These are phyloP conservation scores for Scytalopus superciliaris DNA, from an alignment of 2,113 vertebrate genomes.

Conservation along the genomic window DNA sequence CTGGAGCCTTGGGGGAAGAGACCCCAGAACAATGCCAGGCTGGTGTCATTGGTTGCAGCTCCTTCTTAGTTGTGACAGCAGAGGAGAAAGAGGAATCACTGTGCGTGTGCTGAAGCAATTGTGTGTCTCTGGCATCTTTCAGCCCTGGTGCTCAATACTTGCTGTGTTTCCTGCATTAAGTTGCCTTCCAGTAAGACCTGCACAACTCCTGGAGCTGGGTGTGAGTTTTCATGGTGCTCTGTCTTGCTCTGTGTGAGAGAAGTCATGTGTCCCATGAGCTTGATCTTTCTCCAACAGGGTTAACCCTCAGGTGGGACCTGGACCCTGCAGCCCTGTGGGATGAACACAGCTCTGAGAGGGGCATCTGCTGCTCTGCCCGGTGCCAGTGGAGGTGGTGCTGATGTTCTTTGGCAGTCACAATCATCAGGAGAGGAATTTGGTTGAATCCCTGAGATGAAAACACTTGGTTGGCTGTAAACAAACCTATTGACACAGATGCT, in stretches of 20 bases:
- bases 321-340: neutral
- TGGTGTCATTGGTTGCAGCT: neutral
- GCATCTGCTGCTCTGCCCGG: accelerated
- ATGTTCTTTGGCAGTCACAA: neutral
- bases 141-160: neutral
- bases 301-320: too few relatives aligned
- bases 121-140: neutral
- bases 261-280: neutral
- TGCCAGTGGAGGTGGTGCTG: neutral
- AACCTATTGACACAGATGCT: neutral
- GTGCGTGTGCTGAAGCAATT: neutral
- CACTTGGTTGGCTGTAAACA: neutral
- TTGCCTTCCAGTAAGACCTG: neutral
- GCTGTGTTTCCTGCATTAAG: neutral
- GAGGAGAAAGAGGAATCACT: neutral
- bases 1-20: neutral
- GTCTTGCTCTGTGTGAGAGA: neutral
- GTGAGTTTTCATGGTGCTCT: neutral
- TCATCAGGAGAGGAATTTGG: neutral
- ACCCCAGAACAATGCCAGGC: neutral
- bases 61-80: neutral
- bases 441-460: neutral
- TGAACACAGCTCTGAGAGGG: neutral
- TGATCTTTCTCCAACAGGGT: neutral
- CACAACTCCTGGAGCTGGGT: neutral